Base-by-base conservation (phyloP, 2,797 vertebrate species). In the Odontamblyopus lacepedii region DNA sequence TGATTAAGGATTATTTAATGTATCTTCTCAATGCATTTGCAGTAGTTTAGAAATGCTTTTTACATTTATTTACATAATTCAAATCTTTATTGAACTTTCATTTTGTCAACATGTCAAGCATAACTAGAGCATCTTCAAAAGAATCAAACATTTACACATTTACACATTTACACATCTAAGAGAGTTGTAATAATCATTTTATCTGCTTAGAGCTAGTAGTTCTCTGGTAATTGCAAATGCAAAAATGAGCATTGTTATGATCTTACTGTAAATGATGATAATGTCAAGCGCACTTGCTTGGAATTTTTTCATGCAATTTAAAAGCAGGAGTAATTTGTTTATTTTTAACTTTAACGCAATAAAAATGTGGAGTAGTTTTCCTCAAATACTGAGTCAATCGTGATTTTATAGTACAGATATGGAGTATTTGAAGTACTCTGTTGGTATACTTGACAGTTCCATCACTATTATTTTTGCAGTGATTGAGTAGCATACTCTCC, bases 381-480 rank as follows among this genome's bases (percentile, higher is more conserved):
- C 53, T 3, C 19, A 12, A 56, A 56, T 56, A 23, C 7, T 12
- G 11, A 57, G 26, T 23, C 2, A 57, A 12, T 57, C 12, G 55
- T 26, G 4, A 23, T 57, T 48, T 15, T 15, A 15, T 48, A 4
- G 44, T 4, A 48, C 44, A 48, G 44, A 48, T 48, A 4, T 44
- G 11, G 13, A 48, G n/a, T n/a, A 55, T n/a, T 57, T 27, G 7
- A 57, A 26, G 27, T 27, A 27, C 30, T 19, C 60, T 41, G 59
- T 77, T 23, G 64, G 68, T 19, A 74, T 78, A 59, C 66, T 13
- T n/a, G 38, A 29, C 23, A n/a, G 19, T 60, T 63, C 72, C 50
- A 59, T 76, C n/a, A 61, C 51, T 59, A 71, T 81, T 76, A 72
- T 76, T 77, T 83, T 57, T 53, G 77, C 56, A 63, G 66, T 64